phyloP scores from a whole-genome alignment of 1,140 invertebrate species.

The Pentalonia nigronervosa region DNA sequence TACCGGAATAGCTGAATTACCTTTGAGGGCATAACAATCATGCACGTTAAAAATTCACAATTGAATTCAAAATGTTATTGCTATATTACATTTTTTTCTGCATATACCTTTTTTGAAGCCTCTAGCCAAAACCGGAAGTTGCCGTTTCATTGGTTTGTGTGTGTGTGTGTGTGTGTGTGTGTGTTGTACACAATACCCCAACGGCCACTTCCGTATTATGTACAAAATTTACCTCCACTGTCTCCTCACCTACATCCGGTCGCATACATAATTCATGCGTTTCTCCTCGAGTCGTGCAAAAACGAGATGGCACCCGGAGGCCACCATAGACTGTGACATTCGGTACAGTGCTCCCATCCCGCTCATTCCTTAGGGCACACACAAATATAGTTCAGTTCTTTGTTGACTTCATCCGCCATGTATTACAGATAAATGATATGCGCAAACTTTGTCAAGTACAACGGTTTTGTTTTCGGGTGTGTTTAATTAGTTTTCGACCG shows the following conservation, averaged over 20 bases:
- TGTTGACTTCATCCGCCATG: neutral
- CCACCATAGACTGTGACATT: slow-evolving; percentile 28
- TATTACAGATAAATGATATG: neutral
- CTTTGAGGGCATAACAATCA: neutral
- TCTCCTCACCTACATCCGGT: neutral
- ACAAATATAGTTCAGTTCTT: slow-evolving; percentile 16
- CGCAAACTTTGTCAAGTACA: slow-evolving; percentile 14
- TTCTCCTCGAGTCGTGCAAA: slow-evolving; percentile 37
- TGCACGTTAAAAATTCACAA: neutral
- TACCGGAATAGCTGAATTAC: neutral
- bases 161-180: neutral
- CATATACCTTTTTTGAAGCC: neutral
- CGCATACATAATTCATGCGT: slow-evolving; percentile 48
- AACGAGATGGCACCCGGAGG: slow-evolving; percentile 30
- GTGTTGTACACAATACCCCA: slow-evolving; percentile 23
- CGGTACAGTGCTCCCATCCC: neutral
- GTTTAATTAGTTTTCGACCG: slow-evolving; percentile 6
- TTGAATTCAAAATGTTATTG: slow-evolving; percentile 29
- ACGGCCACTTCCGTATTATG: slow-evolving; percentile 37
- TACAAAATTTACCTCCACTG: neutral
- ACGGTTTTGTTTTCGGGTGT: neutral
- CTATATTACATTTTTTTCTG: neutral
- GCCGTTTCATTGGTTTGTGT: slow-evolving; percentile 20
- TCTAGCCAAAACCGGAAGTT: slow-evolving; percentile 44
- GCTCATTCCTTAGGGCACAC: neutral